phyloP scores from a whole-genome alignment of 2,888 invertebrate species.

The Limnephilus lunatus region DNA sequence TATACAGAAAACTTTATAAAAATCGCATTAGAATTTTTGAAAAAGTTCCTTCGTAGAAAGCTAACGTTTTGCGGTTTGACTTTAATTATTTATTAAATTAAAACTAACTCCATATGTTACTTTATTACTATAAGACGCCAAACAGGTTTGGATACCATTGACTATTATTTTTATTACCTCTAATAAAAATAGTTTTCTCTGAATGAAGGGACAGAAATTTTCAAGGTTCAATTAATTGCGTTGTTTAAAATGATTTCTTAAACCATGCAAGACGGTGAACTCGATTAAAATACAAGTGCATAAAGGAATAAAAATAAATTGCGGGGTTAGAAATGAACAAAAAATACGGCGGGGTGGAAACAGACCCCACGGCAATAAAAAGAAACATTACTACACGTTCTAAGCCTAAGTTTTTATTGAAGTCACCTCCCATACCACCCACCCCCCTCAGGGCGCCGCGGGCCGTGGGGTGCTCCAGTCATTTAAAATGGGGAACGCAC shows the following conservation, averaged over 20 bases:
- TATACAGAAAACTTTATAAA: neutral
- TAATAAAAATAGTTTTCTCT: neutral
- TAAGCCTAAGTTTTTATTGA: slow-evolving; percentile 66
- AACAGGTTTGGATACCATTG: neutral
- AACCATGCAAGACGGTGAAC: slow-evolving; percentile 13
- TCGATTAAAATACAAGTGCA: slow-evolving; percentile 49
- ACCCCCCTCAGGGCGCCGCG: neutral
- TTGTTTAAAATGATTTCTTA: slow-evolving; percentile 12
- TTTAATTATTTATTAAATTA: neutral
- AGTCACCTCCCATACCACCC: slow-evolving; percentile 61
- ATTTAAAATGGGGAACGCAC: slow-evolving; percentile 64
- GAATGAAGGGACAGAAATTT: neutral
- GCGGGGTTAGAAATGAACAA: slow-evolving; percentile 57
- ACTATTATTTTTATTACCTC: neutral
- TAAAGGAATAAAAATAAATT: slow-evolving; percentile 50
- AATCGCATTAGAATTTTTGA: too few species aligned
- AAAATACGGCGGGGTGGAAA: slow-evolving; percentile 51
- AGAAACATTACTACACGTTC: slow-evolving; percentile 65
- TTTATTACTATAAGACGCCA: neutral
- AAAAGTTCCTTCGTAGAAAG: too few species aligned
- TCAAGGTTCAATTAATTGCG: neutral
- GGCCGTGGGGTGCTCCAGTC: slow-evolving; percentile 56
- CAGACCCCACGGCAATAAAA: slow-evolving; percentile 64
- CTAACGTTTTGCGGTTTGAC: neutral
- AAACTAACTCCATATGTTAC: neutral